Conservation (phyloP, 2,113 vertebrate genomes). For the Rhea pennata region DNA sequence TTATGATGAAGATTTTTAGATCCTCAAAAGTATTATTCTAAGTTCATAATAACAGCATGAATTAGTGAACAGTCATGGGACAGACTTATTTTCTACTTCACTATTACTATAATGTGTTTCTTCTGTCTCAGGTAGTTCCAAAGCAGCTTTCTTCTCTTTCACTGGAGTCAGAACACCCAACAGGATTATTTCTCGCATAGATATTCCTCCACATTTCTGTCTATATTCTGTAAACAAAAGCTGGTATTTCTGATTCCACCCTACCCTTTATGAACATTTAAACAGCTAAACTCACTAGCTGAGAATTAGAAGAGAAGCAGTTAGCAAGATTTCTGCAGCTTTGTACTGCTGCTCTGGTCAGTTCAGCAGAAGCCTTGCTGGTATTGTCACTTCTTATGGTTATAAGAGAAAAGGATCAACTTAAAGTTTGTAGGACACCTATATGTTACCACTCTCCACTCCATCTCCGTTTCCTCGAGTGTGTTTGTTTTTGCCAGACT, state of each 20-base stretch:
- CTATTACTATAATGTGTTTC: not conserved
- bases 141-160: not conserved
- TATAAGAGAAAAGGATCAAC: not conserved
- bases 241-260: not conserved
- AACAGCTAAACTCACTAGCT: not conserved
- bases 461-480: not conserved
- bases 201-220: not conserved
- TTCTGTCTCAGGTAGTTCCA: rapidly evolving
- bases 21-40: not conserved
- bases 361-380: not conserved
- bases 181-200: not conserved
- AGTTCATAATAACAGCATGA: not conserved
- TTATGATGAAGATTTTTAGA: not conserved
- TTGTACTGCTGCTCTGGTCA: not conserved
- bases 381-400: not conserved
- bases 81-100: not conserved
- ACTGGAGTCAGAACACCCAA: not conserved
- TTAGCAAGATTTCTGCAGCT: not conserved
- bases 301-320: not conserved
- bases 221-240: not conserved
- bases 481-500: not conserved
- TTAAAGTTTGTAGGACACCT: not conserved
- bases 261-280: slow-evolving; percentile 16
- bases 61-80: not conserved
- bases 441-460: not conserved